These are phyloP conservation scores for Psylliodes chrysocephalus DNA, from an alignment of 2,888 invertebrate species.

Conservation along the genomic window DNA sequence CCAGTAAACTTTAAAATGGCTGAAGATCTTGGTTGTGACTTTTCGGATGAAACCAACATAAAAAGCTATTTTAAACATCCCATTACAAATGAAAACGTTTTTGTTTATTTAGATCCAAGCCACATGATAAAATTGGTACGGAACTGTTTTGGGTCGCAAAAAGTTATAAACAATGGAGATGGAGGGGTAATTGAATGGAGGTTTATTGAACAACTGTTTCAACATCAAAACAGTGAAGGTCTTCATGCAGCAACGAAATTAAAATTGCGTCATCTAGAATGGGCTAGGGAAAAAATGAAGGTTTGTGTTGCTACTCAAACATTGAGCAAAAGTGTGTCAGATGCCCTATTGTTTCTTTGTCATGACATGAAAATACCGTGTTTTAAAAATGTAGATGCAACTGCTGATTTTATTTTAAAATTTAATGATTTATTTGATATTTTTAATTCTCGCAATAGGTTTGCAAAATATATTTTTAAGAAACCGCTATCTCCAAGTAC, in stretches of 20 bases:
- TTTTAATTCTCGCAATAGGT: no score
- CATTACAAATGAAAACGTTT: constrained; percentile 16
- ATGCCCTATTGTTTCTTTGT: constrained; percentile 34
- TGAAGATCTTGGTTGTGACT: constrained; percentile 39
- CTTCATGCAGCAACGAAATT: constrained; percentile 40
- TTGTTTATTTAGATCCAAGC: constrained; percentile 33
- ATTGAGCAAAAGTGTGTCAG: no score
- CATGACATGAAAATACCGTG: constrained; percentile 28
- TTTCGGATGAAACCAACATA: constrained; percentile 30
- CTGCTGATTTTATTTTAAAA: no score
- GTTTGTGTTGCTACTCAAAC: no score
- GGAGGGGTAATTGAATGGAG: constrained; percentile 33
- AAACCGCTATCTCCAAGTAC: no score
- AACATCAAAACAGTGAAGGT: constrained; percentile 36
- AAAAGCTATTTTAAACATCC: constrained; percentile 18
- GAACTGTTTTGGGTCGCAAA: constrained; percentile 37
- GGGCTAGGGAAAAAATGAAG: constrained; percentile 41
- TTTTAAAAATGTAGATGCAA: constrained; percentile 33
- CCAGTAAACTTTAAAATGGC: constrained; percentile 32
- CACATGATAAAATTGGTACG: constrained; percentile 39
- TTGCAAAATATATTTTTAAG: no score
- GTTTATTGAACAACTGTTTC: constrained; percentile 30
- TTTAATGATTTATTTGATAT: no score
- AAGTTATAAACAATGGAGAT: constrained; percentile 22
- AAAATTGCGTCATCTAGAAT: constrained; percentile 37